A percentile compares a stretch with the other conserved stretches of the same genome.
Conservation (phyloP, 2,888 invertebrate genomes). For the Tachina grossa region DNA sequence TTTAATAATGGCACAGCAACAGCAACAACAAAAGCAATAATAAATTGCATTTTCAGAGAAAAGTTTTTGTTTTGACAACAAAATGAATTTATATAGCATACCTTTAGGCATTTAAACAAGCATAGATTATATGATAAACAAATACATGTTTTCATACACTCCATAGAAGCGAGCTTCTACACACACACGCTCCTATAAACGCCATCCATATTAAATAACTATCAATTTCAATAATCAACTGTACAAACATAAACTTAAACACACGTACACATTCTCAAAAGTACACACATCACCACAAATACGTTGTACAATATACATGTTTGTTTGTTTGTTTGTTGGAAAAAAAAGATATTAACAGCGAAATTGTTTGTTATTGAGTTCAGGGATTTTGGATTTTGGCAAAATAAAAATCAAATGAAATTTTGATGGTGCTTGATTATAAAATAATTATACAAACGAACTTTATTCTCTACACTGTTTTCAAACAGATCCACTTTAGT, state of each 20-base stretch:
- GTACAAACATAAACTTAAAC: constrained; percentile 46
- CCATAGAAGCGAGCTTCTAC: background rate
- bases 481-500: constrained; percentile 47
- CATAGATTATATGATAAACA: constrained; percentile 67
- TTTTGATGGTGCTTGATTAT: constrained; percentile 61
- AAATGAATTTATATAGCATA: constrained; percentile 71
- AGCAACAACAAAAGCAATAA: constrained; percentile 38
- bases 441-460: constrained; percentile 65
- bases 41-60: constrained; percentile 67
- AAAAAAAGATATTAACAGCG: constrained; percentile 30
- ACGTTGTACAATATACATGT: background rate
- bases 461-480: constrained; percentile 35
- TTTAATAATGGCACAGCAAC: constrained; percentile 22
- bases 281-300: background rate
- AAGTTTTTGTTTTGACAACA: constrained; percentile 71
- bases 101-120: constrained; percentile 70
- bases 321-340: background rate
- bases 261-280: constrained; percentile 24
- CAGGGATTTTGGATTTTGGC: constrained; percentile 1
- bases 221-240: constrained; percentile 72
- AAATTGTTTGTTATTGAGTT: constrained; percentile 41
- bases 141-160: constrained; percentile 39
- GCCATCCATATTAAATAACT: constrained; percentile 70
- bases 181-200: constrained; percentile 21
- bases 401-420: constrained; percentile 37